Conservation (phyloP, 2,888 invertebrate species). For the Drosophila crucigera region DNA sequence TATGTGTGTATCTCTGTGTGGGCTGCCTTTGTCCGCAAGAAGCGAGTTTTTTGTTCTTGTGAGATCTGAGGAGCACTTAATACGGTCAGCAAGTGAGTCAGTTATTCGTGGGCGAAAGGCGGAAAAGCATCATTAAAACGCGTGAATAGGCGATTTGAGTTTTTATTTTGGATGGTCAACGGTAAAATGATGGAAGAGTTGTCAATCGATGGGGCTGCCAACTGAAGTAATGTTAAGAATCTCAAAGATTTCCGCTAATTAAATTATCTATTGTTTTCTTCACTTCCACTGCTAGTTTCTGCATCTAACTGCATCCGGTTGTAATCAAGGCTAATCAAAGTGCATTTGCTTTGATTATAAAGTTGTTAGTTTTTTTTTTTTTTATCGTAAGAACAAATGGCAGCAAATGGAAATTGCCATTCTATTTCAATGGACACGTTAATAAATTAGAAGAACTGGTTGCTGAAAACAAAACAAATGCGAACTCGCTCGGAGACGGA, state of each 20-base stretch:
- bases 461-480: slow-evolving; percentile 29
- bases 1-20: slow-evolving; percentile 5
- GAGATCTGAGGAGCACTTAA: slow-evolving; percentile 19
- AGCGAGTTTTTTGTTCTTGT: slow-evolving; percentile 34
- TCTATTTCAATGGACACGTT: slow-evolving; percentile 43
- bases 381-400: slow-evolving; percentile 49
- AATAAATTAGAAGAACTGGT: slow-evolving; percentile 61
- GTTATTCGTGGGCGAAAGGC: slow-evolving; percentile 43
- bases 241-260: slow-evolving; percentile 50
- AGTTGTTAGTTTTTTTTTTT: slow-evolving; percentile 24
- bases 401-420: slow-evolving; percentile 43
- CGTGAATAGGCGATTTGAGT: slow-evolving; percentile 24
- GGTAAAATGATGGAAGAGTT: background rate
- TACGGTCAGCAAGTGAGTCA: slow-evolving; percentile 40
- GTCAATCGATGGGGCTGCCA: slow-evolving; percentile 4
- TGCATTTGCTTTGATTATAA: slow-evolving; percentile 39
- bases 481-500: slow-evolving; percentile 18
- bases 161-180: slow-evolving; percentile 3
- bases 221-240: slow-evolving; percentile 2
- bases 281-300: slow-evolving; percentile 49
- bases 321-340: slow-evolving; percentile 53
- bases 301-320: slow-evolving; percentile 53
- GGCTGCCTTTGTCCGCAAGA: slow-evolving; percentile 23
- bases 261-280: slow-evolving; percentile 35
- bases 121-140: slow-evolving; percentile 45